Conservation (phyloP, 2,797 vertebrate genomes). For the Champsocephalus esox region DNA sequence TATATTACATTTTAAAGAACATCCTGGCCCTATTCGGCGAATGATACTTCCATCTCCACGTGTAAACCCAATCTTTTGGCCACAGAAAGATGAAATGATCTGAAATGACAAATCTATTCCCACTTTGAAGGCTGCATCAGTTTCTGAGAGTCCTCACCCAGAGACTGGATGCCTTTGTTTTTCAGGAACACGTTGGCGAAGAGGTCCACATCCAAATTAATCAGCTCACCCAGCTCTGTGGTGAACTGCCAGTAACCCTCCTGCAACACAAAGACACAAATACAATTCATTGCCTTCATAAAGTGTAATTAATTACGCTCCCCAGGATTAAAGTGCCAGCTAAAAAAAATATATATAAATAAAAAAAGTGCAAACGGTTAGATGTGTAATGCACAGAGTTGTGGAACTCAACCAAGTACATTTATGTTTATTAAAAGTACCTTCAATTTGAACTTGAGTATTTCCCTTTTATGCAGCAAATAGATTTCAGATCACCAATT, state of each 20-base stretch:
- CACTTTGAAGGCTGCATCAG: background rate
- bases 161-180: slow-evolving; percentile 87
- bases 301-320: background rate
- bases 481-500: background rate
- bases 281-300: background rate
- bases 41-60: background rate
- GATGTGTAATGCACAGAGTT: too few relatives aligned
- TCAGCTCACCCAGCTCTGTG: slow-evolving; percentile 76
- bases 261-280: slow-evolving; percentile 71
- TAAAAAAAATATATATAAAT: background rate
- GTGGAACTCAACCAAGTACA: too few relatives aligned
- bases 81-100: background rate
- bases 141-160: slow-evolving; percentile 79
- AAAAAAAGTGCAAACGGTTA: too few relatives aligned
- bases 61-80: background rate
- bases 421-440: background rate
- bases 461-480: background rate
- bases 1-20: background rate
- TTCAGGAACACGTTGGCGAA: slow-evolving; percentile 85
- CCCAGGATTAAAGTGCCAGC: too few relatives aligned
- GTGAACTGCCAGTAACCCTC: slow-evolving; percentile 90
- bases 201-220: slow-evolving; percentile 78
- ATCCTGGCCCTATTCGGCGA: background rate
- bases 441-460: background rate
- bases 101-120: background rate